Conservation (phyloP, 2,888 invertebrate species). For the Yponomeuta sedellus region DNA sequence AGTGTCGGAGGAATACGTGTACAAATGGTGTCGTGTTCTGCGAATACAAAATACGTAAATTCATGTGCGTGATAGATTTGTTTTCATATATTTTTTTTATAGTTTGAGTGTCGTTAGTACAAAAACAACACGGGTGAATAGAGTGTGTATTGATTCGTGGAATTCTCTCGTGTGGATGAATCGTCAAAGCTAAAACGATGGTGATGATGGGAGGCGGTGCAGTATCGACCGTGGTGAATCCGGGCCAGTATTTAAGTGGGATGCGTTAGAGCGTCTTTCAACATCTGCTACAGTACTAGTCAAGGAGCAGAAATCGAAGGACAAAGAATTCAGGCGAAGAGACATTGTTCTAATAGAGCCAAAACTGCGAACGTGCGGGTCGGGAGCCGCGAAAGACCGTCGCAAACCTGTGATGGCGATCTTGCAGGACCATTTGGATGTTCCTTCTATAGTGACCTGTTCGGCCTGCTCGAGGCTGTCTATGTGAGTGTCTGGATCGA, state of each 20-base stretch:
- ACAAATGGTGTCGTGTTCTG: slow-evolving; percentile 39
- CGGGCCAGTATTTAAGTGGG: slow-evolving; percentile 61
- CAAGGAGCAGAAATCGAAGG: slow-evolving; percentile 61
- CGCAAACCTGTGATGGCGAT: slow-evolving; percentile 98
- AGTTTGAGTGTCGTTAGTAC: slow-evolving; percentile 7
- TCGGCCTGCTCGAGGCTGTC: slow-evolving; percentile 98
- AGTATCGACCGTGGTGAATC: slow-evolving; percentile 65
- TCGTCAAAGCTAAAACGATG: slow-evolving; percentile 51
- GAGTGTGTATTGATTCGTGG: slow-evolving; percentile 57
- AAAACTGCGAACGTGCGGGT: slow-evolving; percentile 73
- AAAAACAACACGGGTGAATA: slow-evolving; percentile 7
- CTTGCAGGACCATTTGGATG: slow-evolving; percentile 99
- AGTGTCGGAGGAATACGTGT: slow-evolving; percentile 2
- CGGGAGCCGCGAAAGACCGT: slow-evolving; percentile 73
- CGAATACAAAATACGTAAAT: slow-evolving; percentile 38
- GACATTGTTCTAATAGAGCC: slow-evolving; percentile 68
- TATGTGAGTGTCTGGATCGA: slow-evolving; percentile 98
- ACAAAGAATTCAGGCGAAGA: slow-evolving; percentile 67
- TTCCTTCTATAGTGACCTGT: slow-evolving; percentile 98
- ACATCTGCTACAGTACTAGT: slow-evolving; percentile 48
- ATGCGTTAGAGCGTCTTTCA: slow-evolving; percentile 54
- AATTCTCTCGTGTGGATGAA: slow-evolving; percentile 63
- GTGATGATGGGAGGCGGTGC: slow-evolving; percentile 68
- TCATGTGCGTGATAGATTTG: slow-evolving; percentile 39
- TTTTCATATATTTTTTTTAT: not conserved